Evolutionary conservation across 2,113 vertebrate species (phyloP), one percentile per base, ranked within the genome.

Genomic region (Psammodynastes pulverulentus): DNA sequence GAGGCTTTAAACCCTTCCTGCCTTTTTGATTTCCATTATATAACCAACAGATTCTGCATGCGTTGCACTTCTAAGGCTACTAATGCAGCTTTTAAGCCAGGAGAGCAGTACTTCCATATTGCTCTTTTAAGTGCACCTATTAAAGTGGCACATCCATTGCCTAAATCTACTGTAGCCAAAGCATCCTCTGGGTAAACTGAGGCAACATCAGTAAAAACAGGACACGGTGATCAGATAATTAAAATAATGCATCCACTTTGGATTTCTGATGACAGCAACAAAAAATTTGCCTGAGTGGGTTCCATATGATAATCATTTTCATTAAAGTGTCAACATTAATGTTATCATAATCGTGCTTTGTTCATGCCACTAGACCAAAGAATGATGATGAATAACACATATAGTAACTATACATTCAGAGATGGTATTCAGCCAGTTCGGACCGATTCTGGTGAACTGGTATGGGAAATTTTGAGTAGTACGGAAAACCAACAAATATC

Each of bases 371-470:
- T 79, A 91, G 89, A 93, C 39, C 87, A 93, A 93, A 93, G 87
- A 93, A 86, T 58, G 95, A 94, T 91, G 29, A 26, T 93, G 96
- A 96, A 94, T 45, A 92, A 93, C 91, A 94, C 88, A 95, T 95
- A 95, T 92, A 94, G 6, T n/a, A 95, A 54, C 4, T 58, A 86
- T 89, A 96, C 93, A 87, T 89, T 95, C n/a, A n/a, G n/a, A n/a
- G n/a, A n/a, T n/a, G n/a, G n/a, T n/a, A n/a, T n/a, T n/a, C n/a
- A n/a, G n/a, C n/a, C n/a, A n/a, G n/a, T n/a, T n/a, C n/a, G n/a
- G n/a, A n/a, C n/a, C n/a, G n/a, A n/a, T n/a, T n/a, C n/a, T n/a
- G n/a, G n/a, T n/a, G n/a, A n/a, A n/a, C n/a, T n/a, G n/a, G n/a
- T n/a, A n/a, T n/a, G n/a, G n/a, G n/a, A n/a, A n/a, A n/a, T n/a